A percentile compares a stretch with the other conserved stretches of the same genome.
phyloP scores from a whole-genome alignment of 2,797 vertebrate species.

The Falco biarmicus region DNA sequence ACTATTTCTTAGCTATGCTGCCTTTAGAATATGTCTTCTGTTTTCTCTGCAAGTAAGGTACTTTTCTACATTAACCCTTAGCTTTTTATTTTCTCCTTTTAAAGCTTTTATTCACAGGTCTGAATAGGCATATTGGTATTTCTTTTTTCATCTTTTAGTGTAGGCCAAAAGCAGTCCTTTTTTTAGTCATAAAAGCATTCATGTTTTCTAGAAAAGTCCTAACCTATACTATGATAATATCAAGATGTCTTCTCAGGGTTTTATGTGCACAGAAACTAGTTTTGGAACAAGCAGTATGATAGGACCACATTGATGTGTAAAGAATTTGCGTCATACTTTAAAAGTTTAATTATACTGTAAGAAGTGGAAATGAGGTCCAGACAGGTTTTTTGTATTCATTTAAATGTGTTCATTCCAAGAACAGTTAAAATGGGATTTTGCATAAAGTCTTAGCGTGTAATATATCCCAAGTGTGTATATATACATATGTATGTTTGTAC shows the following conservation, averaged over 20 bases:
- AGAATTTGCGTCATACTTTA: neutral
- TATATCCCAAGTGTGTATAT: neutral
- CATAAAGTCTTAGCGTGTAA: neutral
- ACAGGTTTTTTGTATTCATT: neutral
- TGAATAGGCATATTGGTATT: neutral
- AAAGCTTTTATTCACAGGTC: neutral
- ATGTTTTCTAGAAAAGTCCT: neutral
- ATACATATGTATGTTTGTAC: neutral
- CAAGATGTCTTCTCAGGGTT: neutral
- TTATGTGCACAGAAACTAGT: neutral
- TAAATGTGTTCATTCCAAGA: neutral
- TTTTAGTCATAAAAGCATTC: neutral
- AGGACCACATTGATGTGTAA: neutral
- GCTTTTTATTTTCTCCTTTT: neutral
- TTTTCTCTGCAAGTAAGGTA: neutral
- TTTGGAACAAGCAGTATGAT: neutral
- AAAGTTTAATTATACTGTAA: neutral
- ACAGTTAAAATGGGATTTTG: neutral
- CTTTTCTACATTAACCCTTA: neutral
- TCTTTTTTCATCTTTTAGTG: neutral
- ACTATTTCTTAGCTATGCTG: neutral
- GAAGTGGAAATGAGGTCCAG: neutral
- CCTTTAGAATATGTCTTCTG: neutral
- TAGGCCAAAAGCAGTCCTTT: neutral
- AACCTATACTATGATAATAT: neutral